Evolutionary conservation across 2,797 vertebrate species (phyloP).

Genomic region (Anguilla pacifica): DNA sequence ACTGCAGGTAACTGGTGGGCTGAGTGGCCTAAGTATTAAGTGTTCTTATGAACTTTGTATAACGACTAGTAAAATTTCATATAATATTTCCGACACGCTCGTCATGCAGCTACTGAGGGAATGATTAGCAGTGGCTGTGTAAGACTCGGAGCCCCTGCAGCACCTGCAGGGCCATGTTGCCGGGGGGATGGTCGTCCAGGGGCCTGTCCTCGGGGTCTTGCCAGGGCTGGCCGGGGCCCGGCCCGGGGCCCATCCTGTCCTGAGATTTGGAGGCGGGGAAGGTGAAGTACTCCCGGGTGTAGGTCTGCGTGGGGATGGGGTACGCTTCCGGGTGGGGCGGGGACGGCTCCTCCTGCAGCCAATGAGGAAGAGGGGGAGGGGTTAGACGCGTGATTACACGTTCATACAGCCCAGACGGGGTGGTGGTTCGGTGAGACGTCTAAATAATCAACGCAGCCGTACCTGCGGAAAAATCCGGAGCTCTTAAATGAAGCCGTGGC

Average conservation of each 20-base stretch:
- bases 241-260: conserved; percentile 77
- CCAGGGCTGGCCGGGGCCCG: conserved; percentile 81
- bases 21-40: too few relatives aligned
- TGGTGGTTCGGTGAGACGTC: not conserved
- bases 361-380: not conserved
- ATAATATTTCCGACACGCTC: not conserved
- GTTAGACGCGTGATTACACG: not conserved
- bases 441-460: not conserved
- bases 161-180: conserved; percentile 82
- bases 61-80: not conserved
- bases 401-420: not conserved
- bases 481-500: not conserved
- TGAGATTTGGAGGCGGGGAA: conserved; percentile 93
- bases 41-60: not conserved
- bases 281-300: conserved; percentile 95
- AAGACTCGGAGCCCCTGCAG: not conserved
- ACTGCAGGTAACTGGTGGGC: too few relatives aligned
- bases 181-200: conserved; percentile 79
- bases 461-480: not conserved
- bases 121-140: not conserved
- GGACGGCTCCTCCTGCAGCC: conserved; percentile 81
- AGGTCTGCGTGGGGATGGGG: conserved; percentile 97
- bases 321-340: conserved; percentile 90
- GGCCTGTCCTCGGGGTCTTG: conserved; percentile 82
- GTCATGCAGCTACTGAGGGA: not conserved